A percentile compares a stretch with the other conserved stretches of the same genome.
Evolutionary conservation across 2,113 vertebrate species (phyloP).

Genomic region (Hydropotes inermis): DNA sequence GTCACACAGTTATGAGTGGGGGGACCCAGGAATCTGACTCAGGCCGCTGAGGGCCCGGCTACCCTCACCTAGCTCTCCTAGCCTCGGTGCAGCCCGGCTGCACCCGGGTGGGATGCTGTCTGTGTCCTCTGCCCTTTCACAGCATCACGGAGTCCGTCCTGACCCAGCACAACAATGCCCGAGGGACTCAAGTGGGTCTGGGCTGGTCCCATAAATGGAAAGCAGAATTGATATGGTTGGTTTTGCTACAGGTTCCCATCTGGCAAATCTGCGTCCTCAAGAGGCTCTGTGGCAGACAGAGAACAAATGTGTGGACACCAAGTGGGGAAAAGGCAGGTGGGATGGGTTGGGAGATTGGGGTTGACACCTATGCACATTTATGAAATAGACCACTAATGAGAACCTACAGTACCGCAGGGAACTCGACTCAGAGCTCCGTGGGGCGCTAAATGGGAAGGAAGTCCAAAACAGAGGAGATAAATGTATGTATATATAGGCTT

Average conservation of each 20-base stretch:
- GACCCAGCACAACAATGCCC: neutral
- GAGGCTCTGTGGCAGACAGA: neutral
- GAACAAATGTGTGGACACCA: neutral
- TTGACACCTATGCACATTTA: fast-evolving
- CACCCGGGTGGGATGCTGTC: fast-evolving
- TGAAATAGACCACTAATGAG: neutral
- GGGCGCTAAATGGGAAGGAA: neutral
- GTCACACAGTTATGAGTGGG: neutral
- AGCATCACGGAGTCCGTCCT: neutral
- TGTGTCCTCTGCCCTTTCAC: neutral
- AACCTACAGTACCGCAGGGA: fast-evolving
- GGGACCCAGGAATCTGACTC: neutral
- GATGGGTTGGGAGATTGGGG: neutral
- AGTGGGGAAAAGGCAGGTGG: neutral
- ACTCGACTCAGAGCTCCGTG: neutral
- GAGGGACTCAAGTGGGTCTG: neutral
- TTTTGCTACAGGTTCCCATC: neutral
- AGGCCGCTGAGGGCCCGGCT: fast-evolving
- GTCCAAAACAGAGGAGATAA: neutral
- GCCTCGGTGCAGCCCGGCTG: neutral
- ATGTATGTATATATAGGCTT: neutral
- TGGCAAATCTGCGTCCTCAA: neutral
- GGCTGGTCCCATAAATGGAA: constrained; percentile 21
- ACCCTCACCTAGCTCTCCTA: neutral
- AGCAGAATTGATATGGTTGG: constrained; percentile 18